phyloP scores from a whole-genome alignment of 2,113 vertebrate genomes.

The Pseudopodoces humilis region DNA sequence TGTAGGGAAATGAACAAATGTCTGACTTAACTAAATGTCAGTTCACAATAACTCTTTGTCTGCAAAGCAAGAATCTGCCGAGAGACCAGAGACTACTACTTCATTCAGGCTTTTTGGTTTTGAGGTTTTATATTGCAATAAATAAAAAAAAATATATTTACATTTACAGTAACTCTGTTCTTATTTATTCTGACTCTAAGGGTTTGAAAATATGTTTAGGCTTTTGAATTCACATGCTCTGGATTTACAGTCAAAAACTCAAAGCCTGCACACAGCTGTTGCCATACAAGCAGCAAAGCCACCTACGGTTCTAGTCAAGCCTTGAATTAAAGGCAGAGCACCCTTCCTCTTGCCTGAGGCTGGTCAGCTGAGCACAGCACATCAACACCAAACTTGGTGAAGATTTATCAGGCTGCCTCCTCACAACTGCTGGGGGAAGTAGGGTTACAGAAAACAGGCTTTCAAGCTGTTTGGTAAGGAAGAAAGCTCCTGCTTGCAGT shows the following conservation, averaged over 20 bases:
- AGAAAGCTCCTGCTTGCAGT: not conserved
- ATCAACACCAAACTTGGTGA: constrained; percentile 14
- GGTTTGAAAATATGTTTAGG: not conserved
- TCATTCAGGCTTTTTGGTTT: constrained; percentile 37
- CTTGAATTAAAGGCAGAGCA: constrained; percentile 52
- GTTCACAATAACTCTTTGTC: constrained; percentile 64
- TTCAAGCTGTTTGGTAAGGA: not conserved
- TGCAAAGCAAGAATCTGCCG: constrained; percentile 21
- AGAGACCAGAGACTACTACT: constrained; percentile 15
- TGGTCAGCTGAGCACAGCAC: constrained; percentile 22
- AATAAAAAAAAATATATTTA: not conserved
- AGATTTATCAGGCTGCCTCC: constrained; percentile 20
- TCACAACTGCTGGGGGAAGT: not conserved
- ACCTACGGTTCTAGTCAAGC: constrained; percentile 29
- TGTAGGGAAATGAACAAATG: constrained; percentile 34
- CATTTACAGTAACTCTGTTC: not conserved
- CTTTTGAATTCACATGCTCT: constrained; percentile 4
- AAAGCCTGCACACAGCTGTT: constrained; percentile 43
- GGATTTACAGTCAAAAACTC: not conserved
- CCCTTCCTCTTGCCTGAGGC: not conserved
- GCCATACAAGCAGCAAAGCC: constrained; percentile 2
- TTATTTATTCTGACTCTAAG: not conserved
- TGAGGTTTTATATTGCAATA: not conserved
- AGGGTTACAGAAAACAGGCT: not conserved
- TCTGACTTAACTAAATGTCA: constrained; percentile 64